Percentiles rank a stretch among this genome's conserved stretches.
These are phyloP conservation scores for Phalacrocorax carbo DNA, from an alignment of 2,113 vertebrate species.

Conservation along the genomic window DNA sequence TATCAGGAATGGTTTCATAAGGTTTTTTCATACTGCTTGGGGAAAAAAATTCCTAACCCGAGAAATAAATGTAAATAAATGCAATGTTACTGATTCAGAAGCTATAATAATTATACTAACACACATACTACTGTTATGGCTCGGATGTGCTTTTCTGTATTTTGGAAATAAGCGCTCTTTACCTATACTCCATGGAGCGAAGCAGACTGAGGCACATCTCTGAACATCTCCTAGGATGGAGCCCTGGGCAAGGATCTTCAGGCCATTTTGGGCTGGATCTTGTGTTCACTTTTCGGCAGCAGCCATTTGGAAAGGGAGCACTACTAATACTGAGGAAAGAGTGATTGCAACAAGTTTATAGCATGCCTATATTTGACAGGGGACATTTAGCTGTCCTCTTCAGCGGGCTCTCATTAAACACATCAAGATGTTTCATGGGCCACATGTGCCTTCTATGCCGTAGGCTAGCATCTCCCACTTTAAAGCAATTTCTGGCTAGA, in stretches of 20 bases:
- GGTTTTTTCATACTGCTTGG: not conserved
- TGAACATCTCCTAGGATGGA: not conserved
- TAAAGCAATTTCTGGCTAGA: not conserved
- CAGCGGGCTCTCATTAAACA: not conserved
- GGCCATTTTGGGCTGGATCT: not conserved
- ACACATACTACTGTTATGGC: not conserved
- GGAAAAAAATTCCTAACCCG: not conserved
- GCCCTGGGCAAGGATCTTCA: not conserved
- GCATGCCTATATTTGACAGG: not conserved
- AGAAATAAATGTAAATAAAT: not conserved
- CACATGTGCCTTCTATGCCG: not conserved
- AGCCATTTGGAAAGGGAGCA: not conserved
- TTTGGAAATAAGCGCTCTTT: not conserved
- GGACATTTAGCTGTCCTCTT: not conserved
- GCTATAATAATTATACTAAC: not conserved
- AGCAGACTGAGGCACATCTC: accelerated
- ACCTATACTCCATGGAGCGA: not conserved
- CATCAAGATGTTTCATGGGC: accelerated
- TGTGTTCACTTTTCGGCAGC: not conserved
- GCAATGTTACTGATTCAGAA: not conserved
- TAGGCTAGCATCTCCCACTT: not conserved
- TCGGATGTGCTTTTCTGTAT: not conserved
- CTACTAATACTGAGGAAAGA: not conserved
- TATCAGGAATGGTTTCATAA: not conserved
- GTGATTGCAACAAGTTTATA: not conserved